Conservation (phyloP, 2,888 invertebrate species). For the Laothoe populi region DNA sequence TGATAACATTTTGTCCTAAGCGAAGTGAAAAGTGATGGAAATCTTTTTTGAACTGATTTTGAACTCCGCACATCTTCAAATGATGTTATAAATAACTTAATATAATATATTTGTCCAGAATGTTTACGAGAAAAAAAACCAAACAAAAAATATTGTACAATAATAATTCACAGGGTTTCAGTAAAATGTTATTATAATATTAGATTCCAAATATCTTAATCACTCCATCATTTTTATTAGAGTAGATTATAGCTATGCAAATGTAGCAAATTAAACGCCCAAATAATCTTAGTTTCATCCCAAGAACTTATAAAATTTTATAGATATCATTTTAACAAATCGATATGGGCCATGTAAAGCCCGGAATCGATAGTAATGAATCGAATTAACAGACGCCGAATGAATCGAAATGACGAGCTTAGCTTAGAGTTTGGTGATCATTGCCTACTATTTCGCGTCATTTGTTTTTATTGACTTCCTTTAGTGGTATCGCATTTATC, state of each 20-base stretch:
- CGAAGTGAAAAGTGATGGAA: neutral
- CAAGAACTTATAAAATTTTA: constrained; percentile 20
- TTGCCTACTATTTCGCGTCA: constrained; percentile 14
- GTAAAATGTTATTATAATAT: neutral
- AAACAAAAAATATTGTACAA: too few relatives aligned
- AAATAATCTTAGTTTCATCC: constrained; percentile 3
- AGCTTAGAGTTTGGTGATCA: constrained; percentile 22
- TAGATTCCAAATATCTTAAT: neutral
- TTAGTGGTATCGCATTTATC: neutral
- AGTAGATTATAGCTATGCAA: neutral
- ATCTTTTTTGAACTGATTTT: neutral
- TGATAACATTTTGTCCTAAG: too few relatives aligned
- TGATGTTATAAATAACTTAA: too few relatives aligned
- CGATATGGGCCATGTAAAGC: constrained; percentile 21
- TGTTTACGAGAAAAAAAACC: too few relatives aligned
- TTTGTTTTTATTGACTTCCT: constrained; percentile 13
- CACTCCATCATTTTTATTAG: too few relatives aligned
- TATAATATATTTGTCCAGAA: too few relatives aligned
- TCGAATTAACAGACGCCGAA: constrained; percentile 14
- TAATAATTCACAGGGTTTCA: too few relatives aligned
- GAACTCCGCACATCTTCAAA: too few relatives aligned
- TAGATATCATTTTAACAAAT: constrained; percentile 18
- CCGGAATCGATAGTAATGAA: constrained; percentile 14
- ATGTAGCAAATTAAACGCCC: neutral
- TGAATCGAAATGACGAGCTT: constrained; percentile 12